These are phyloP conservation scores for Theretra japonica DNA, from an alignment of 2,888 invertebrate genomes.

Conservation along the genomic window DNA sequence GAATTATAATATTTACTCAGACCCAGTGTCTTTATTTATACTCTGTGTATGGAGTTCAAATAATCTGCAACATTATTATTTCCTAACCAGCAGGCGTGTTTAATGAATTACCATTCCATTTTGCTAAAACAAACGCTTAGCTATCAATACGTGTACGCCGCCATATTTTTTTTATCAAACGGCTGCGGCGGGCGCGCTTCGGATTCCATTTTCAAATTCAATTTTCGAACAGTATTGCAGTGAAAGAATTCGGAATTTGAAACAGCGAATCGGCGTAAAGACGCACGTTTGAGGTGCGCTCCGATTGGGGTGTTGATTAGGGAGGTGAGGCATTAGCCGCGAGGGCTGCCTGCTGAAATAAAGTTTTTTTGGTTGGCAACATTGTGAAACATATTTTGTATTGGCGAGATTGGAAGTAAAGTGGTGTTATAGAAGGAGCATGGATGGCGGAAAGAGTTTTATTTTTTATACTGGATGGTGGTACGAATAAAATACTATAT, in stretches of 20 bases:
- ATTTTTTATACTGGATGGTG: too few species aligned
- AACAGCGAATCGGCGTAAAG: constrained; percentile 42
- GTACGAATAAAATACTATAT: too few species aligned
- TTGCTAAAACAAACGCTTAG: background rate
- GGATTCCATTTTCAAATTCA: constrained; percentile 39
- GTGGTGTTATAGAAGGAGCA: too few species aligned
- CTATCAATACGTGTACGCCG: background rate
- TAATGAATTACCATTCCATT: constrained; percentile 3
- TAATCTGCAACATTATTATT: background rate
- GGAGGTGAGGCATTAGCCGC: constrained; percentile 54
- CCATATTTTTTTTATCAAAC: constrained; percentile 23
- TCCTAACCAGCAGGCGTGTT: background rate
- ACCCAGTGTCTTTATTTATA: background rate
- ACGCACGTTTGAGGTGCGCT: constrained; percentile 41
- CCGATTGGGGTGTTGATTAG: constrained; percentile 58
- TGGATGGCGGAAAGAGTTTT: too few species aligned
- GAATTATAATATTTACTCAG: too few species aligned
- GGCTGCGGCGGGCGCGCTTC: constrained; percentile 21
- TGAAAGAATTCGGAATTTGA: constrained; percentile 48
- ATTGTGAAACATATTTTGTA: background rate
- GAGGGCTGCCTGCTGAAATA: constrained; percentile 47
- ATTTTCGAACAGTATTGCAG: constrained; percentile 38
- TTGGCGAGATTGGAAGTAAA: background rate
- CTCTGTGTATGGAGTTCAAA: background rate
- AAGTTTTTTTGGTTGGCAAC: background rate